phyloP scores from a whole-genome alignment of 92 coral and sea anemone genomes.

The Zoanthus solanderi region DNA sequence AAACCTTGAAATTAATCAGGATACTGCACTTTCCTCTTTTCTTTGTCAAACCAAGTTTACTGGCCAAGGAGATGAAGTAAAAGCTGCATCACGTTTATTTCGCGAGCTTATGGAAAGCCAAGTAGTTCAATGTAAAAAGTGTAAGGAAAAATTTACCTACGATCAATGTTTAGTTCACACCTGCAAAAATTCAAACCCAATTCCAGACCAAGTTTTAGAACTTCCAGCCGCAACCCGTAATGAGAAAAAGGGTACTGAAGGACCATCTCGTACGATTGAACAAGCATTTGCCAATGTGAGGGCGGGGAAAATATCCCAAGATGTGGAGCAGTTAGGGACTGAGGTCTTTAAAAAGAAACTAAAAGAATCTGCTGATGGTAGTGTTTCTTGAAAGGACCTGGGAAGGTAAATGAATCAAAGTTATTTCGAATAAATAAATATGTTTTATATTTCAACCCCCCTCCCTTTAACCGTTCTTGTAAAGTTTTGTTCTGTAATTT shows the following conservation, averaged over 20 bases:
- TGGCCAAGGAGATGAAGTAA: slow-evolving; percentile 8
- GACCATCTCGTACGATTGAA: slow-evolving; percentile 29
- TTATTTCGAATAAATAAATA: not conserved
- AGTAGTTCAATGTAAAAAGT: slow-evolving; percentile 25
- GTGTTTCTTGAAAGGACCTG: slow-evolving; percentile 30
- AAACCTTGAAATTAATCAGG: slow-evolving; percentile 21
- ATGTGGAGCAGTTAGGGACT: slow-evolving; percentile 30
- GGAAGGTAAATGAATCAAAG: slow-evolving; percentile 18
- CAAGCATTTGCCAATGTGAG: slow-evolving; percentile 28
- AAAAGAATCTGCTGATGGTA: slow-evolving; percentile 10
- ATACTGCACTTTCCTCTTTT: slow-evolving; percentile 7
- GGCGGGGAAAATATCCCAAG: slow-evolving; percentile 15
- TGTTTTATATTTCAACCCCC: not conserved
- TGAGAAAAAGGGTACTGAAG: not conserved
- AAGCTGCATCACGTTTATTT: slow-evolving; percentile 24
- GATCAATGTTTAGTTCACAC: slow-evolving; percentile 29
- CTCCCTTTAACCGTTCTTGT: not conserved
- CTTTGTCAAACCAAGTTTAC: slow-evolving; percentile 1
- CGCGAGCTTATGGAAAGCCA: slow-evolving; percentile 33
- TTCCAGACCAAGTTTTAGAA: not conserved
- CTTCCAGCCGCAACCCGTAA: not conserved
- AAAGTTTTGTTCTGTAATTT: not conserved
- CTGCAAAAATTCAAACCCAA: not conserved
- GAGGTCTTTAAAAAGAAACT: slow-evolving; percentile 32
- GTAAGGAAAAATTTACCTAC: slow-evolving; percentile 10